Evolutionary conservation across 2,888 invertebrate species (phyloP).

Genomic region (Dastarcus helophoroides): DNA sequence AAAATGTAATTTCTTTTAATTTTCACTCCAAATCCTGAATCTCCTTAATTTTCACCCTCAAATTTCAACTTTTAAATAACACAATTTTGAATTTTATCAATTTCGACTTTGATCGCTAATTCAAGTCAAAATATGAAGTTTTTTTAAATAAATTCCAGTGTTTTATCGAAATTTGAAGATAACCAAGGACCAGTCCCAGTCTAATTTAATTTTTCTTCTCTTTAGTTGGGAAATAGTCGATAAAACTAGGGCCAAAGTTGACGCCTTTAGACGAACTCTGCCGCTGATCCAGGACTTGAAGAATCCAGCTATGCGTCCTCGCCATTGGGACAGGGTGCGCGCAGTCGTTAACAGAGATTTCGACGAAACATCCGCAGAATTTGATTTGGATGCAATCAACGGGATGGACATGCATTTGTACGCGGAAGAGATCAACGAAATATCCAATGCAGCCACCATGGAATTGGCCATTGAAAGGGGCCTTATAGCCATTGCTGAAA

Average conservation of each 20-base stretch:
- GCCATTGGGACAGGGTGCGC: constrained; percentile 77
- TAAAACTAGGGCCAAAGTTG: constrained; percentile 56
- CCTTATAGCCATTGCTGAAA: constrained; percentile 56
- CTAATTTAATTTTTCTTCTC: no score
- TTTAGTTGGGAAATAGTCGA: constrained; percentile 64
- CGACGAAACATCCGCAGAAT: constrained; percentile 64
- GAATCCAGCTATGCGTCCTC: constrained; percentile 69
- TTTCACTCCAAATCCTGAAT: no score
- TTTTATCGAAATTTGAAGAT: no score
- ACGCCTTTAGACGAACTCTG: constrained; percentile 69
- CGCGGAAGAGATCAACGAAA: constrained; percentile 72
- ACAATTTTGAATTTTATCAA: no score
- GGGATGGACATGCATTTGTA: constrained; percentile 71
- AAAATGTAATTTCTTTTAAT: no score
- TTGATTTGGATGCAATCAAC: constrained; percentile 72
- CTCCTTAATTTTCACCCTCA: no score
- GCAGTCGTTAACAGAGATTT: constrained; percentile 59
- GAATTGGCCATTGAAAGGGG: constrained; percentile 76
- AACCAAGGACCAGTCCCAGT: no score
- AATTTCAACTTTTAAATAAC: no score
- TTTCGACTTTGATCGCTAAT: no score
- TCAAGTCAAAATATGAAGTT: no score
- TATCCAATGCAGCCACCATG: constrained; percentile 81
- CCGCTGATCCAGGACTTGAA: constrained; percentile 76
- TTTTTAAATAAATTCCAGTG: no score